These are phyloP conservation scores for Hydropsyche tenuis DNA, from an alignment of 1,140 invertebrate genomes.

Conservation along the genomic window DNA sequence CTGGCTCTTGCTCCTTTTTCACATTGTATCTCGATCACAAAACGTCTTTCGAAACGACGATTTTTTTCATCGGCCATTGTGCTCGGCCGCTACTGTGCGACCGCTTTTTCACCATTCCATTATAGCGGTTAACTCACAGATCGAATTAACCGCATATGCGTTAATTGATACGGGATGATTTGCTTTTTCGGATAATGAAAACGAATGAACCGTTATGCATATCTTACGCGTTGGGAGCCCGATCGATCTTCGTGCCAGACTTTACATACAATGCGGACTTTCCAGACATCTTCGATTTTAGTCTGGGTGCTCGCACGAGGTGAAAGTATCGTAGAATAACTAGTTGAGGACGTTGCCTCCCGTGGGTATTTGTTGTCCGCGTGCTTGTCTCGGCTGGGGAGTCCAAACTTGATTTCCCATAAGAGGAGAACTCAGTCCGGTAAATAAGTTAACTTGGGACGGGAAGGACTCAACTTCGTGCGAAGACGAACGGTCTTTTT, in stretches of 20 bases:
- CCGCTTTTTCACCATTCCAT: neutral
- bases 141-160: too few species aligned
- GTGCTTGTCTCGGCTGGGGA: neutral
- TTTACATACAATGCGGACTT: too few species aligned
- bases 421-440: conserved; percentile 8
- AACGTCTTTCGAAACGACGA: too few species aligned
- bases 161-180: too few species aligned
- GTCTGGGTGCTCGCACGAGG: neutral
- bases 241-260: too few species aligned
- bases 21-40: too few species aligned
- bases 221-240: too few species aligned
- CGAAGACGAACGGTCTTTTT: neutral
- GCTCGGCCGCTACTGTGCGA: neutral
- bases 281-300: too few species aligned
- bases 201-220: too few species aligned
- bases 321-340: conserved; percentile 20
- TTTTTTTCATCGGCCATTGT: conserved; percentile 2
- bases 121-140: too few species aligned
- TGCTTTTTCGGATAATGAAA: too few species aligned
- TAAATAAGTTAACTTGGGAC: conserved; percentile 26
- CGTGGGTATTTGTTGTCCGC: conserved; percentile 31
- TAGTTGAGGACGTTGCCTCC: conserved; percentile 18
- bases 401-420: conserved; percentile 32
- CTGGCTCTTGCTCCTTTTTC: neutral
- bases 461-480: neutral